Base-by-base conservation (phyloP, 2,797 vertebrate genomes). In the Borostomias antarcticus region DNA sequence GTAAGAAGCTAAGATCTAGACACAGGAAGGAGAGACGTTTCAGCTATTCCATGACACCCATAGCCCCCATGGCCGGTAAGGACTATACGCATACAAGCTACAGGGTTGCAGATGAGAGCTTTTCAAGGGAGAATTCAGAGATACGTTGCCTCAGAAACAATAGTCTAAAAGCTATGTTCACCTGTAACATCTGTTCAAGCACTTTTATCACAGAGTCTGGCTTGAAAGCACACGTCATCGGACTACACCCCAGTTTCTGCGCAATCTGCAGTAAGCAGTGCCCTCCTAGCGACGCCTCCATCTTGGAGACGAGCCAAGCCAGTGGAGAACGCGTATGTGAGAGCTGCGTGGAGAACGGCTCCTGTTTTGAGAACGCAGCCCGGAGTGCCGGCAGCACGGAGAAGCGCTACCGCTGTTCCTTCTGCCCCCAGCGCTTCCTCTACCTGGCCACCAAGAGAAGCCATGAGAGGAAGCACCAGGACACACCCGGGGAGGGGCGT, bases 361-460 rank as follows among this genome's bases (percentile, higher is more conserved):
- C 95, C 37, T 91, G 97, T 43, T 96, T 99, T 52, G 96, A 97
- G 81, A 95, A 95, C 66, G 90, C 93, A 0, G 84, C 93, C 26
- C 89, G 93, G 53, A 98, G 94, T 81, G 92, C 95, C n/a, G n/a
- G n/a, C 70, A 96, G 93, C 8, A 94, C 91, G 10, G 96, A 99
- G 77, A 99, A 99, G 78, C 95, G 92, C 28, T 98, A 97, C 72
- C 94, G 93, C 75, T 99, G 98, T 80, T 95, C 96, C 72, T 98
- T 96, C 89, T 99, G 98, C 86, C 95, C 96, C 2, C 96, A 97
- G 89, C 94, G 96, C 17, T 99, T 99, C 82, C 90, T 98, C 56
- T 99, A 99, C 69, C 95, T 99, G 30, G 95, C 95, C 79, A 98
- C 98, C 26, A 99, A 98, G 88, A 94, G 89, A 76, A 99, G 97